Base-by-base conservation (phyloP, 2,797 vertebrate species). In the Danio albolineatus region DNA sequence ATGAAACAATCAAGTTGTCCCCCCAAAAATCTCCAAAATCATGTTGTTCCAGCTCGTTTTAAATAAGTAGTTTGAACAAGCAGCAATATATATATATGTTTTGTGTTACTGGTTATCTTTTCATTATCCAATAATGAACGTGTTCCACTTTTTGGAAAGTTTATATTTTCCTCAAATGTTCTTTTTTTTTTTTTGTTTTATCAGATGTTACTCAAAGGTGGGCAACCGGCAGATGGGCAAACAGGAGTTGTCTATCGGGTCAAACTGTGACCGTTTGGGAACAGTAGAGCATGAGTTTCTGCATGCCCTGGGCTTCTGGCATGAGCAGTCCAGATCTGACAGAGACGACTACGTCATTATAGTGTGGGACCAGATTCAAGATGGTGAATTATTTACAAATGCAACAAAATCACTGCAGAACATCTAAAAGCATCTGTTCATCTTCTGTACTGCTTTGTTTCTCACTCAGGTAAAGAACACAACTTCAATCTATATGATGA, bases 291-390 rank as follows among this genome's bases (percentile, higher is more conserved):
- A 98, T 0, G 96, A 98, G 85, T 96, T 98, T 78, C 93, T 98
- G 36, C 96, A 97, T 0, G 95, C 96, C 0, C 90, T 98, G 82
- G 96, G 96, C 6, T 96, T 98, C 88, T 96, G 95, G 95, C 97
- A 98, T 0, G 97, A 98, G 87, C 97, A 98, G 83, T 97, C 96
- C 0, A 92, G 97, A 49, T 89, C 94, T 0, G 97, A 98, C 83
- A 89, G 96, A 0, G 94, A 97, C 0, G 96, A 97, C 84, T 98
- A 98, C 0, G 93, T 98, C 69, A 66, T 49, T 16, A 97, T 98
- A 2, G 57, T 94, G 7, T 94, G 94, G 95, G 92, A 96, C 74
- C 92, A 88, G 81, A 96, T 98, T 87, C 61, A 81, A 80, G 0
- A 87, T 8, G 96, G 97, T 98, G 92, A 69, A 0, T 13, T 7